Evolutionary conservation across 2,113 vertebrate species (phyloP).

Genomic region (Nannospalax galili): DNA sequence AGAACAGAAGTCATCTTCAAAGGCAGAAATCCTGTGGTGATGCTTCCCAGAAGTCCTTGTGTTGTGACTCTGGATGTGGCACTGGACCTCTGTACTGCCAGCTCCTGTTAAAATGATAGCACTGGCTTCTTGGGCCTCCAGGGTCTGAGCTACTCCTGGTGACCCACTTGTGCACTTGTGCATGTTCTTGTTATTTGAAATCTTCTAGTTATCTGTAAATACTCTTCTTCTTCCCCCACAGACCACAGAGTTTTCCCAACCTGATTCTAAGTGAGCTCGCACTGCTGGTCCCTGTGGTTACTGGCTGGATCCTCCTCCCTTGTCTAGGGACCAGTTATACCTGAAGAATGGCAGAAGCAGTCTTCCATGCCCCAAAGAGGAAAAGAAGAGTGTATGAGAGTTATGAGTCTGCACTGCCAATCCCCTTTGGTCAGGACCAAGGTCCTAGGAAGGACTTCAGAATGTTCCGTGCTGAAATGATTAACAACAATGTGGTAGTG

Average conservation of each 20-base stretch:
- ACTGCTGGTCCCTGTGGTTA: background rate
- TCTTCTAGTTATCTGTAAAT: background rate
- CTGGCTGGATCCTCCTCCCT: background rate
- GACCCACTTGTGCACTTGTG: background rate
- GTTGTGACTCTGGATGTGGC: background rate
- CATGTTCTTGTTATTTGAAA: background rate
- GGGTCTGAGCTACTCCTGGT: background rate
- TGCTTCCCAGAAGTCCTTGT: background rate
- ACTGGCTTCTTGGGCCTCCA: background rate
- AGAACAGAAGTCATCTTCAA: background rate
- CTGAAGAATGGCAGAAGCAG: conserved; percentile 87
- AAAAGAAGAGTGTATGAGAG: conserved; percentile 89
- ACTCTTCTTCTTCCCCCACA: background rate
- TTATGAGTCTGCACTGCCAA: conserved; percentile 89
- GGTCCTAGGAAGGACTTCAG: conserved; percentile 75
- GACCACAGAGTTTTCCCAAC: background rate
- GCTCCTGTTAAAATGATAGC: background rate
- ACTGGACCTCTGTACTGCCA: background rate
- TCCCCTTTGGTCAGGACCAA: conserved; percentile 74
- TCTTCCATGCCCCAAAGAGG: conserved; percentile 91
- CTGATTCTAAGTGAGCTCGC: background rate
- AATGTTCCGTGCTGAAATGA: conserved; percentile 89
- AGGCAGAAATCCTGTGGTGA: background rate
- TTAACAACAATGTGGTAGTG: conserved; percentile 91
- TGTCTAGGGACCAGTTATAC: background rate